Evolutionary conservation across 2,888 invertebrate species (phyloP).

Genomic region (Autographa pulchrina): DNA sequence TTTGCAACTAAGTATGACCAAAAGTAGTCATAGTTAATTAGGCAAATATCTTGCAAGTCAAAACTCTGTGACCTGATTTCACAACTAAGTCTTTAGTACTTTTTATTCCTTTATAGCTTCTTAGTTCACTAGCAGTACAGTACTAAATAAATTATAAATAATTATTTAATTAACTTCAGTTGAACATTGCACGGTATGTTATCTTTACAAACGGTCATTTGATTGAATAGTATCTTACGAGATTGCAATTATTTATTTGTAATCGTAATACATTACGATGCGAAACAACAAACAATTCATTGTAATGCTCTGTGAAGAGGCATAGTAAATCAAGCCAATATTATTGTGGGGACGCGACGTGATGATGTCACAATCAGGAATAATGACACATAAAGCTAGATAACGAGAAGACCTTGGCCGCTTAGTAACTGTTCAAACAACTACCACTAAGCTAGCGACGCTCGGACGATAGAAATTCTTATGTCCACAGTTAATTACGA

Average conservation of each 20-base stretch:
- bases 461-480: slow-evolving; percentile 35
- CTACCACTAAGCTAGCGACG: slow-evolving; percentile 53
- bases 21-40: slow-evolving; percentile 36
- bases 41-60: slow-evolving; percentile 11
- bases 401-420: slow-evolving; percentile 67
- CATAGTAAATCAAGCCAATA: slow-evolving; percentile 34
- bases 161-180: no score
- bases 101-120: not conserved
- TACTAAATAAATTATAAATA: not conserved
- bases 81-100: no score
- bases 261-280: slow-evolving; percentile 12
- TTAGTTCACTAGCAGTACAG: not conserved
- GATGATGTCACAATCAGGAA: slow-evolving; percentile 65
- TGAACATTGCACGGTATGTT: slow-evolving; percentile 7
- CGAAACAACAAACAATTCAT: slow-evolving; percentile 14
- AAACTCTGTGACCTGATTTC: not conserved
- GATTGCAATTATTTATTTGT: slow-evolving; percentile 30
- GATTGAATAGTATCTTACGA: slow-evolving; percentile 26
- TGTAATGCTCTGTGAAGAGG: slow-evolving; percentile 17
- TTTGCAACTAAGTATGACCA: slow-evolving; percentile 31
- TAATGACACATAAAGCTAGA: slow-evolving; percentile 68
- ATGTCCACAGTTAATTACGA: slow-evolving; percentile 33
- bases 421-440: slow-evolving; percentile 63
- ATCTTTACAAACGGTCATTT: slow-evolving; percentile 38
- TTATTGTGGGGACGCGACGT: slow-evolving; percentile 31